These are phyloP conservation scores for Holothuria glaberrima DNA, from an alignment of 35 echinoderm and acorn worm species.

Conservation along the genomic window DNA sequence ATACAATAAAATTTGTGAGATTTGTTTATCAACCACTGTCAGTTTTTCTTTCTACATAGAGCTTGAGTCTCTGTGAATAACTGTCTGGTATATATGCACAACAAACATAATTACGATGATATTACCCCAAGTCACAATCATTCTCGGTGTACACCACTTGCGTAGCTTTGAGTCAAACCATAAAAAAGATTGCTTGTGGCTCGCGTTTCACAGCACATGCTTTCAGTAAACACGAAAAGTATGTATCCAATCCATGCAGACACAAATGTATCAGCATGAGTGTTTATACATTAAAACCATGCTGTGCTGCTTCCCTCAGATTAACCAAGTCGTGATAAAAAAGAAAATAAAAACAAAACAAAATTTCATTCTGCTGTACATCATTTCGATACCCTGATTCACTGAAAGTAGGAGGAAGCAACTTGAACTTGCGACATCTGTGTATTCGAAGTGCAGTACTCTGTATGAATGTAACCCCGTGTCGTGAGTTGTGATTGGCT, in stretches of 20 bases:
- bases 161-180: too few relatives aligned
- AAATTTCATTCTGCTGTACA: neutral
- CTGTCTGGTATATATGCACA: too few relatives aligned
- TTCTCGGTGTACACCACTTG: neutral
- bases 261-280: neutral
- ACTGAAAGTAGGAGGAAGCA: neutral
- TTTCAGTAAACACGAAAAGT: too few relatives aligned
- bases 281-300: neutral
- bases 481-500: neutral
- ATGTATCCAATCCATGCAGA: neutral
- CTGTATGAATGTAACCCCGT: neutral
- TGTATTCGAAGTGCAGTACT: neutral
- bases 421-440: too few relatives aligned
- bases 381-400: slow-evolving; percentile 11
- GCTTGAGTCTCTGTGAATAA: neutral
- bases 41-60: too few relatives aligned
- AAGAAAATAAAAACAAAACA: neutral
- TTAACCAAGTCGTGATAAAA: neutral
- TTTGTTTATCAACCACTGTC: too few relatives aligned
- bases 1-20: too few relatives aligned
- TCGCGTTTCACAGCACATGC: neutral
- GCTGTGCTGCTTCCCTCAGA: neutral
- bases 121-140: neutral
- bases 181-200: too few relatives aligned
- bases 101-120: too few relatives aligned